These are phyloP conservation scores for Numenius phaeopus DNA, from an alignment of 2,797 vertebrate species.

Conservation along the genomic window DNA sequence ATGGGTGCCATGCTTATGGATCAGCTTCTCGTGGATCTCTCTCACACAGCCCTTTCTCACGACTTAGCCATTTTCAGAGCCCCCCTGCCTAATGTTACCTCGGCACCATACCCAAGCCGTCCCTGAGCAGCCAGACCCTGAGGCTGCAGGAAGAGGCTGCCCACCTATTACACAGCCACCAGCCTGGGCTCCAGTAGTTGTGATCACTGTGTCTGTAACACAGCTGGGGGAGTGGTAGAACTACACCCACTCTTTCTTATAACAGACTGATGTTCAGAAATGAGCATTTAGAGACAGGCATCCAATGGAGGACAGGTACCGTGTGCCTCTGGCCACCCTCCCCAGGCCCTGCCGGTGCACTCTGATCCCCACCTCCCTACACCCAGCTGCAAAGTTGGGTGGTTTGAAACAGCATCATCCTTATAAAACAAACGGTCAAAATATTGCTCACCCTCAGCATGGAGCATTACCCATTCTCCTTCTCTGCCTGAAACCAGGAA, in stretches of 20 bases:
- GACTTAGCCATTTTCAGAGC: not conserved
- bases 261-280: not conserved
- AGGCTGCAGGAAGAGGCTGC: not conserved
- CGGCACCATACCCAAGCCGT: accelerated
- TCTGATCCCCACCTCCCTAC: not conserved
- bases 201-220: not conserved
- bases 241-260: not conserved
- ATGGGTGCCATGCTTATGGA: accelerated
- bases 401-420: not conserved
- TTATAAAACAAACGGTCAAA: not conserved
- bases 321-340: too few relatives aligned
- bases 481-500: not conserved
- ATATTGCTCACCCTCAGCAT: not conserved
- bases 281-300: not conserved
- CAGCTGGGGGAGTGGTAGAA: not conserved
- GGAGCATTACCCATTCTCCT: not conserved
- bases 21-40: not conserved
- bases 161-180: not conserved
- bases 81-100: not conserved
- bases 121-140: not conserved
- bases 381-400: not conserved
- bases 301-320: not conserved
- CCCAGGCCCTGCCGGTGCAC: accelerated
- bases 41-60: not conserved
- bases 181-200: not conserved